phyloP scores from a whole-genome alignment of 2,888 invertebrate genomes.

The Tenthredo scrophulariae region DNA sequence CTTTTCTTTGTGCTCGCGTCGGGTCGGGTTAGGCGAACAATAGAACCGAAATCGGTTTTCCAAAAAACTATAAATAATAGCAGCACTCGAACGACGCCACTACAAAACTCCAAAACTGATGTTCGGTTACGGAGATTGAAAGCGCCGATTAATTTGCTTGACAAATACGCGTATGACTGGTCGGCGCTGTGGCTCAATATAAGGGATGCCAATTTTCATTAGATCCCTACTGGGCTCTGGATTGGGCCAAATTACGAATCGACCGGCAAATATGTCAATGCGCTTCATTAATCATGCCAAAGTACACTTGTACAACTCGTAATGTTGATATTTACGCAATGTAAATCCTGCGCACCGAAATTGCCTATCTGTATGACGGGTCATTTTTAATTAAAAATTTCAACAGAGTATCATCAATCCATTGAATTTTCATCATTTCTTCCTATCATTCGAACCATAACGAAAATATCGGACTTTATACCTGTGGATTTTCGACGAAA shows the following conservation, averaged over 20 bases:
- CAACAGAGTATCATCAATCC: background rate
- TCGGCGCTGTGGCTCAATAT: background rate
- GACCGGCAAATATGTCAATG: constrained; percentile 39
- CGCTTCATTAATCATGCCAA: constrained; percentile 40
- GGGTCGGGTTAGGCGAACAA: background rate
- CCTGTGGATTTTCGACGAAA: background rate
- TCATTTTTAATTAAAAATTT: constrained; percentile 9
- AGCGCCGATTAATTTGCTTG: constrained; percentile 28
- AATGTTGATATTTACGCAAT: constrained; percentile 9
- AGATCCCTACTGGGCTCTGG: constrained; percentile 20
- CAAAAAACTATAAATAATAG: constrained; percentile 9
- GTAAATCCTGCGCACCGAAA: background rate
- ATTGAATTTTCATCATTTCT: background rate
- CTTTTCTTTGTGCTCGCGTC: background rate
- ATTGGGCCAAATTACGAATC: constrained; percentile 33
- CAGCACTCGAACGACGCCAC: background rate
- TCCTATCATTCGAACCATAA: background rate
- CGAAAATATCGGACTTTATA: background rate
- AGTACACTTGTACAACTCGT: constrained; percentile 24
- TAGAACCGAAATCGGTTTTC: constrained; percentile 4
- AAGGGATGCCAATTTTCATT: constrained; percentile 45
- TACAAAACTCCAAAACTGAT: background rate
- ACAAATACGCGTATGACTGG: constrained; percentile 21
- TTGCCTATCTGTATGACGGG: background rate
- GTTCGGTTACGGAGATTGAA: constrained; percentile 14